Conservation (phyloP, 2,113 vertebrate species). For the Trematocara variabile region DNA sequence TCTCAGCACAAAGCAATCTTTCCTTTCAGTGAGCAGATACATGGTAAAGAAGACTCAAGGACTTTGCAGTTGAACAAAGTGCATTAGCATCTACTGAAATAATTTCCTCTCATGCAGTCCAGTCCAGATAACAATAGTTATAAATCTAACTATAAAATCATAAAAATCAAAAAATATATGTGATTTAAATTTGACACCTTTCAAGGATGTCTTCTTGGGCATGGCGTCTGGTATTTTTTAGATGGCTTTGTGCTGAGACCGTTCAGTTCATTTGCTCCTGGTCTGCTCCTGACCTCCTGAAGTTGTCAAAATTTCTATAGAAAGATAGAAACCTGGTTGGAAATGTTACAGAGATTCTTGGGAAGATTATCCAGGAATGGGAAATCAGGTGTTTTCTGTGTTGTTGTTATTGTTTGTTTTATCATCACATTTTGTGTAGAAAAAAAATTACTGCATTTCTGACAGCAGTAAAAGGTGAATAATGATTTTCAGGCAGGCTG, state of each 20-base stretch:
- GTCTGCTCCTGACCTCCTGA: background rate
- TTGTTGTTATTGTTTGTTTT: background rate
- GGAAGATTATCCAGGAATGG: background rate
- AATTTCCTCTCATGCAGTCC: background rate
- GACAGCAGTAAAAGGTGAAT: background rate
- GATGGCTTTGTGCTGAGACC: background rate
- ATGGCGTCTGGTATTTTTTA: background rate
- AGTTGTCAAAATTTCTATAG: background rate
- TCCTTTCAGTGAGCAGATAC: background rate
- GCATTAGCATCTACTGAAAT: background rate
- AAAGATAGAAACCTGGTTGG: background rate
- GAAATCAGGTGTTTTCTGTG: background rate
- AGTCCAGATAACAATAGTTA: background rate
- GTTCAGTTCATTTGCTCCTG: background rate
- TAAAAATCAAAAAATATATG: background rate
- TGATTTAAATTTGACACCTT: background rate
- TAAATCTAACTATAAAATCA: background rate
- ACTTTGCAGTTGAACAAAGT: background rate
- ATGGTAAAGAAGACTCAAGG: background rate
- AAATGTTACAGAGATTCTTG: background rate
- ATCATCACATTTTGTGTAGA: background rate
- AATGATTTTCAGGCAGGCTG: background rate
- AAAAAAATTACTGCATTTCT: background rate
- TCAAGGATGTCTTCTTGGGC: background rate
- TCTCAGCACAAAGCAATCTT: too few relatives aligned